Percentiles rank a stretch among this genome's conserved stretches.
phyloP scores from a whole-genome alignment of 2,797 vertebrate genomes.

The Hyperoplus immaculatus region DNA sequence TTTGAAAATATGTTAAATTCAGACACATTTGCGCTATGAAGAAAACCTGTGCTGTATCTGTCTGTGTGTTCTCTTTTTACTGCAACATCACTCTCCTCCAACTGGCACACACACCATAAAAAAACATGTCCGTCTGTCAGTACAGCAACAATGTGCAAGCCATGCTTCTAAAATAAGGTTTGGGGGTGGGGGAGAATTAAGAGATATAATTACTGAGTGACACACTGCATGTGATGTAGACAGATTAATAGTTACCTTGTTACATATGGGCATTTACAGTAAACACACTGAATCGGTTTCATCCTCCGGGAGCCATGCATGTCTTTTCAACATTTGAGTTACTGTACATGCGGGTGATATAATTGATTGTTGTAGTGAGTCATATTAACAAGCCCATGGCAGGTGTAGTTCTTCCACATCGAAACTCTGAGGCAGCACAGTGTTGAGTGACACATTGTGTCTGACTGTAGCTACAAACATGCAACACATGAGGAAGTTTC shows the following conservation, averaged over 20 bases:
- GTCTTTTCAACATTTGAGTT: not conserved
- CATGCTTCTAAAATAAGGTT: not conserved
- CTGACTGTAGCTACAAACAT: not conserved
- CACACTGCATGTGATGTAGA: not conserved
- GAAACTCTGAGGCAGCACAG: not conserved
- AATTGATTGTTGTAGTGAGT: not conserved
- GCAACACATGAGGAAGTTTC: conserved; percentile 15
- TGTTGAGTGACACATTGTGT: not conserved
- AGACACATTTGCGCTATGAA: too few relatives aligned
- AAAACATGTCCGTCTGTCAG: too few relatives aligned
- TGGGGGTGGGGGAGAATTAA: not conserved
- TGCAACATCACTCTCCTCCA: not conserved
- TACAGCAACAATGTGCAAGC: too few relatives aligned
- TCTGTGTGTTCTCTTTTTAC: not conserved
- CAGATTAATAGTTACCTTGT: too few relatives aligned
- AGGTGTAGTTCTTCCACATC: not conserved
- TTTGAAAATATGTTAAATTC: not conserved
- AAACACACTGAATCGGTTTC: not conserved
- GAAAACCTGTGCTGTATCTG: not conserved
- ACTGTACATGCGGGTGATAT: not conserved
- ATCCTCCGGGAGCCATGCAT: not conserved
- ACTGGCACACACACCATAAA: too few relatives aligned
- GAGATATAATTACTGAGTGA: too few relatives aligned
- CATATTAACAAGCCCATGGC: not conserved
- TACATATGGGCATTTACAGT: not conserved